Evolutionary conservation across 2,888 invertebrate species (phyloP).

Genomic region (Drosophila rubida): DNA sequence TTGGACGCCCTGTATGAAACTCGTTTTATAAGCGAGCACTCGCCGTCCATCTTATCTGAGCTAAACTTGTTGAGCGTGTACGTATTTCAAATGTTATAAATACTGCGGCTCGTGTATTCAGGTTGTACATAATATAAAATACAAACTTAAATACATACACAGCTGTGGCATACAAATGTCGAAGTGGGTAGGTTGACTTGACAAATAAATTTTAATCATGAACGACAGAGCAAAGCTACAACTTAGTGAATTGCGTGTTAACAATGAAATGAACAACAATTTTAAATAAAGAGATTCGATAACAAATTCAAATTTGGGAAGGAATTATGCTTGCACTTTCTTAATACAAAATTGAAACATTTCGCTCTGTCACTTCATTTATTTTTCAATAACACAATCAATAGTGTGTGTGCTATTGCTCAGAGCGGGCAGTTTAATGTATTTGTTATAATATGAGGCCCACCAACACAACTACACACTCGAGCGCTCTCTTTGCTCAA

Average conservation of each 20-base stretch:
- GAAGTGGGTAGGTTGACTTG: neutral
- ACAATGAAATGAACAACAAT: no score
- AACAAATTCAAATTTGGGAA: no score
- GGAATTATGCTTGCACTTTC: no score
- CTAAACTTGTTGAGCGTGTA: neutral
- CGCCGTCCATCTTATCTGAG: conserved; percentile 1
- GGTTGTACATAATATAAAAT: neutral
- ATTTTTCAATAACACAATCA: no score
- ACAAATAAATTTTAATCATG: neutral
- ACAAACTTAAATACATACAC: neutral
- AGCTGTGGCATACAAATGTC: neutral
- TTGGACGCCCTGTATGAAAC: neutral
- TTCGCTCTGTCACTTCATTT: neutral
- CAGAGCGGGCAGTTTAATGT: neutral
- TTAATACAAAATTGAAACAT: neutral
- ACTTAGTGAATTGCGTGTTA: neutral
- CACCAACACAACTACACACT: neutral
- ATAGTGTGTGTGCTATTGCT: neutral
- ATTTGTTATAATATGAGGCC: neutral
- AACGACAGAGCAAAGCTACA: neutral
- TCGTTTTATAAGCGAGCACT: neutral
- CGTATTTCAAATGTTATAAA: neutral
- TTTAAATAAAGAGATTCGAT: no score
- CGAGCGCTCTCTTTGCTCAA: neutral
- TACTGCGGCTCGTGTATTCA: neutral